phyloP scores from a whole-genome alignment of 64 coral and sea anemone species.

The Dendronephthya gigantea region DNA sequence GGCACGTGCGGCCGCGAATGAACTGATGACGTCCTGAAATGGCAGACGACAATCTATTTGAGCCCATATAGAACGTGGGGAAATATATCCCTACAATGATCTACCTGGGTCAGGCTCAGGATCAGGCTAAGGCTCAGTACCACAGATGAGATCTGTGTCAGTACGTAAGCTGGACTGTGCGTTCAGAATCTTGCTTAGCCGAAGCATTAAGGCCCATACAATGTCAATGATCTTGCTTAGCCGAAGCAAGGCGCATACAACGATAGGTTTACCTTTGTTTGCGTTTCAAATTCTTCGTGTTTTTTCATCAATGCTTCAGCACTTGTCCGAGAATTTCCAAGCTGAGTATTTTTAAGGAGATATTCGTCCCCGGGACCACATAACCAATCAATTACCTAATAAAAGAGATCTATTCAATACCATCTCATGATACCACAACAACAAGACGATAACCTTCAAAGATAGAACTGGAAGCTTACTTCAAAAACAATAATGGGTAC shows the following conservation, averaged over 20 bases:
- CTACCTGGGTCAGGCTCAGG: no score
- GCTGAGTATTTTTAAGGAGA: conserved; percentile 44
- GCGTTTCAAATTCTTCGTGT: conserved; percentile 88
- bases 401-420: no score
- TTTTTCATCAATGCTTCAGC: conserved; percentile 60
- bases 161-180: no score
- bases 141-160: no score
- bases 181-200: no score
- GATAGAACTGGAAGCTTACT: neutral
- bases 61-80: no score
- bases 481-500: no score
- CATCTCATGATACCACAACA: no score
- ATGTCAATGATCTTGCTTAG: no score
- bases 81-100: no score
- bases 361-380: conserved; percentile 75
- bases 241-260: neutral
- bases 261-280: conserved; percentile 52
- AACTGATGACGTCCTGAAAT: conserved; percentile 70
- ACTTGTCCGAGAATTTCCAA: conserved; percentile 68
- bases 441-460: neutral
- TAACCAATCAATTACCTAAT: conserved; percentile 76
- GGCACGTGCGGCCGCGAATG: conserved; percentile 64
- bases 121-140: no score
- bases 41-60: neutral
- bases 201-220: no score